Evolutionary conservation across 2,797 vertebrate genomes (phyloP).

Genomic region (Sardinella longiceps): DNA sequence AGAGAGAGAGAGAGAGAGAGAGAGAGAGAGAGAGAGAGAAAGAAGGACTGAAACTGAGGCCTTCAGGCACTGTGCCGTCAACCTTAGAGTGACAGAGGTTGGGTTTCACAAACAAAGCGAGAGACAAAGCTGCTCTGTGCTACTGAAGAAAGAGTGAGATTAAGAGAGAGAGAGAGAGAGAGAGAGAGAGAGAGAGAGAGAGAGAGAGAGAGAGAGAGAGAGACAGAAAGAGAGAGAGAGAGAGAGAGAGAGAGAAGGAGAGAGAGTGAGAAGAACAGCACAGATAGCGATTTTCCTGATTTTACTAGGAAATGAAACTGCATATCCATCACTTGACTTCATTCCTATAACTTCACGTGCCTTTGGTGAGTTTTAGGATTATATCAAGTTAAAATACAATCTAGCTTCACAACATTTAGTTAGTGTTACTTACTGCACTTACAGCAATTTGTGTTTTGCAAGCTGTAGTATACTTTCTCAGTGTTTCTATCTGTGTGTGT

Average conservation of each 20-base stretch:
- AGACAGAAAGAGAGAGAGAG: not conserved
- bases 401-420: not conserved
- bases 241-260: not conserved
- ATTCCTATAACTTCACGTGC: not conserved
- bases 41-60: not conserved
- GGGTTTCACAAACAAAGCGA: slow-evolving; percentile 7
- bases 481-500: not conserved
- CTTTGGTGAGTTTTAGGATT: too few relatives aligned
- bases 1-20: not conserved
- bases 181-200: not conserved
- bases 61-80: not conserved
- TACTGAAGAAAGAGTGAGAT: not conserved
- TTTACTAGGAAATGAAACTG: not conserved
- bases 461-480: not conserved
- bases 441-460: not conserved
- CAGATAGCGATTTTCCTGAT: not conserved
- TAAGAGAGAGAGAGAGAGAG: not conserved
- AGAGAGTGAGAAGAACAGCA: not conserved
- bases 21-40: not conserved
- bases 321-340: not conserved
- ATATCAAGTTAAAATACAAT: not conserved
- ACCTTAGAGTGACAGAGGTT: not conserved
- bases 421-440: too few relatives aligned
- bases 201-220: not conserved
- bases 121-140: slow-evolving; percentile 18